These are phyloP conservation scores for Agrochola lota DNA, from an alignment of 2,888 invertebrate genomes.

Conservation along the genomic window DNA sequence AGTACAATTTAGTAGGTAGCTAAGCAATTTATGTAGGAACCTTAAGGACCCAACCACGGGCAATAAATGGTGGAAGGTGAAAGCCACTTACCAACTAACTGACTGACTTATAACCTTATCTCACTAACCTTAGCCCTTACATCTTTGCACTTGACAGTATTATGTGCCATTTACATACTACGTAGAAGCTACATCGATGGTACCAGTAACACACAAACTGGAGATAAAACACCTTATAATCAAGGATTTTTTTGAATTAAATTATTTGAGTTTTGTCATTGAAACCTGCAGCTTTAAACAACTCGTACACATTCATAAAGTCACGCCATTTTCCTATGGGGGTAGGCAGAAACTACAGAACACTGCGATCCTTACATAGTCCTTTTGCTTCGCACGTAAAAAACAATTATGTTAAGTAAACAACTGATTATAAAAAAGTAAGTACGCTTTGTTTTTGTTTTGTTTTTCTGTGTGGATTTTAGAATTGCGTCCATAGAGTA, in stretches of 20 bases:
- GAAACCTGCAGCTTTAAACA: not conserved
- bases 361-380: not conserved
- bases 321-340: not conserved
- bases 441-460: not conserved
- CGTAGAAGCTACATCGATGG: not conserved
- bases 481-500: too few relatives aligned
- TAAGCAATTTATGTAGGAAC: conserved; percentile 72
- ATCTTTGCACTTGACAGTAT: conserved; percentile 65
- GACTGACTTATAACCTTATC: conserved; percentile 75
- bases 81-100: conserved; percentile 76
- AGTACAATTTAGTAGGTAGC: conserved; percentile 56
- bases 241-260: not conserved
- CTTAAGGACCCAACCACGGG: conserved; percentile 71
- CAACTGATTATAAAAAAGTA: not conserved
- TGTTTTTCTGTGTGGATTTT: too few relatives aligned
- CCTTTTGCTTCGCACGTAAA: not conserved
- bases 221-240: not conserved
- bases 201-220: not conserved
- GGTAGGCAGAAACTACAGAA: not conserved
- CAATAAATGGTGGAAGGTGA: conserved; percentile 75
- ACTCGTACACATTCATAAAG: not conserved
- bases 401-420: not conserved
- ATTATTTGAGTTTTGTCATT: not conserved
- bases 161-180: conserved; percentile 43
- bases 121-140: conserved; percentile 67